Conservation (phyloP, 2,888 invertebrate genomes). For the Idaea biselata region DNA sequence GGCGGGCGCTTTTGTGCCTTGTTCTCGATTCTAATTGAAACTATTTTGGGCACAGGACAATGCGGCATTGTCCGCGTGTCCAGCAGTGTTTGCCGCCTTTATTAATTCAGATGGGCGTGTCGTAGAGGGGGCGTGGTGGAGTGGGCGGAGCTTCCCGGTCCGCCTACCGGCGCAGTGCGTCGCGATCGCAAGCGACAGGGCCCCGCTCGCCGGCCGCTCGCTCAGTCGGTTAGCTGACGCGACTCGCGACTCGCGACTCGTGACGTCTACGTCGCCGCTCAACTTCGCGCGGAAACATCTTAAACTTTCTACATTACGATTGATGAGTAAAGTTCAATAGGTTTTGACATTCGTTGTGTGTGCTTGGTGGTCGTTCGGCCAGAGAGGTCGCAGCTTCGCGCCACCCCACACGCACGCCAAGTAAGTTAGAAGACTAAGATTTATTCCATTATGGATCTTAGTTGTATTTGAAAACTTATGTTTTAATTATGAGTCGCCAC, state of each 20-base stretch:
- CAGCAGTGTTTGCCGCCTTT: slow-evolving; percentile 77
- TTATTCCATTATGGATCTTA: background rate
- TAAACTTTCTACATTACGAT: slow-evolving; percentile 53
- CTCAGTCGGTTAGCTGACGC: slow-evolving; percentile 71
- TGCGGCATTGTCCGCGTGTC: slow-evolving; percentile 78
- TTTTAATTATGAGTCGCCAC: background rate
- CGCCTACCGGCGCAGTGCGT: slow-evolving; percentile 54
- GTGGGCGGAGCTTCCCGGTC: slow-evolving; percentile 36
- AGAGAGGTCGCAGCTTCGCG: slow-evolving; percentile 38
- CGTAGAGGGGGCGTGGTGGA: slow-evolving; percentile 60
- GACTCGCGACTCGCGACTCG: slow-evolving; percentile 44
- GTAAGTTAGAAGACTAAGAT: background rate
- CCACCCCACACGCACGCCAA: slow-evolving; percentile 68
- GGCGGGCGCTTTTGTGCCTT: slow-evolving; percentile 70
- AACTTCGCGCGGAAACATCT: slow-evolving; percentile 47
- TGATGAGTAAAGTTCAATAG: slow-evolving; percentile 28
- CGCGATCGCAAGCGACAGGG: slow-evolving; percentile 31
- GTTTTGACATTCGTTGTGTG: slow-evolving; percentile 35
- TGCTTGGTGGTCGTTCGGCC: slow-evolving; percentile 36
- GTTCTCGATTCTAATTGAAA: slow-evolving; percentile 78
- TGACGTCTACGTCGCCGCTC: slow-evolving; percentile 31
- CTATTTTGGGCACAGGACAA: slow-evolving; percentile 79
- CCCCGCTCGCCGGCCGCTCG: slow-evolving; percentile 32
- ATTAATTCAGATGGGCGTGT: slow-evolving; percentile 78
- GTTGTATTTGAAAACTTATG: background rate